Conservation (phyloP, 2,888 invertebrate genomes). For the Mechanitis mazaeus region DNA sequence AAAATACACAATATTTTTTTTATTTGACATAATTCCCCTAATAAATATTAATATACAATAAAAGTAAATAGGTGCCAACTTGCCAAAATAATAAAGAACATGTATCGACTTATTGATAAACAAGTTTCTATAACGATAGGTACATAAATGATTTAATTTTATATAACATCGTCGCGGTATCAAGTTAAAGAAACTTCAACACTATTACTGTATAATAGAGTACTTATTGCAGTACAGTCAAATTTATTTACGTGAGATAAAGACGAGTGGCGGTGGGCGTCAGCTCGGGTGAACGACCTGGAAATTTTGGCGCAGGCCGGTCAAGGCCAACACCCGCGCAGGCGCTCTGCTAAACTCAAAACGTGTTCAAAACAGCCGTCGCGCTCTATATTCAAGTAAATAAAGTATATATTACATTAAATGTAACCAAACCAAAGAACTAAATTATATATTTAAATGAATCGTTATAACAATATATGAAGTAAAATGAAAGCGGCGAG, state of each 20-base stretch:
- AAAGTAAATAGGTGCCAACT: slow-evolving; percentile 10
- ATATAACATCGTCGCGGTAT: slow-evolving; percentile 40
- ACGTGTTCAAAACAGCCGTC: slow-evolving; percentile 7
- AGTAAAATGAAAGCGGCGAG: slow-evolving; percentile 21
- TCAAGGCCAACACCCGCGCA: slow-evolving; percentile 69
- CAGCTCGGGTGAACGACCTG: slow-evolving; percentile 70
- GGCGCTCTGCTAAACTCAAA: slow-evolving; percentile 42
- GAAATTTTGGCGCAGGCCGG: slow-evolving; percentile 76
- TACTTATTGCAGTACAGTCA: slow-evolving; percentile 38
- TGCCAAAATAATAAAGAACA: slow-evolving; percentile 23
- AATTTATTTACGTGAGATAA: slow-evolving; percentile 66
- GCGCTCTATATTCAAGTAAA: slow-evolving; percentile 3
- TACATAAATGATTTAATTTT: slow-evolving; percentile 67
- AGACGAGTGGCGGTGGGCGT: slow-evolving; percentile 67
- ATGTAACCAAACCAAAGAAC: too few relatives aligned
- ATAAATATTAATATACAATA: slow-evolving; percentile 2
- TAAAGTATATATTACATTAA: background rate
- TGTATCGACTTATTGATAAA: slow-evolving; percentile 55
- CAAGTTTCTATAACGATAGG: slow-evolving; percentile 66
- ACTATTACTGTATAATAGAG: slow-evolving; percentile 37
- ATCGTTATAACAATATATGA: too few relatives aligned
- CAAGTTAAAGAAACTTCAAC: slow-evolving; percentile 31
- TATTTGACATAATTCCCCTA: background rate
- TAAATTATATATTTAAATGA: too few relatives aligned
- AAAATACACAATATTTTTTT: too few relatives aligned